Conservation (phyloP, 2,797 vertebrate species). For the Florisuga fusca region DNA sequence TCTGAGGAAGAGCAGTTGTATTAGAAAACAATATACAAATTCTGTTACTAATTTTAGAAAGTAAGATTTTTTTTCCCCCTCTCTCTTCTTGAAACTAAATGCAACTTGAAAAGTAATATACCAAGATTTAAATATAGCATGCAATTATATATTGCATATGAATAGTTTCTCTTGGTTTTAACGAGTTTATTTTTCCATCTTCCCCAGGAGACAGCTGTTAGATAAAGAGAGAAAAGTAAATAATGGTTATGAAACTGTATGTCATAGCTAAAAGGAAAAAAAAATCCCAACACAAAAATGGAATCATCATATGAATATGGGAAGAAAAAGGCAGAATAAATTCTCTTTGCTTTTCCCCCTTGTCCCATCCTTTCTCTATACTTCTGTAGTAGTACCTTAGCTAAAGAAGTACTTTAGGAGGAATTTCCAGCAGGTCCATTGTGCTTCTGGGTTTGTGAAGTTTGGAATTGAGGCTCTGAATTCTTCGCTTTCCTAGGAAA, state of each 20-base stretch:
- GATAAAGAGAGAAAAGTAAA: constrained; percentile 65
- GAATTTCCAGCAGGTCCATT: neutral
- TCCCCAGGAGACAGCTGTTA: constrained; percentile 59
- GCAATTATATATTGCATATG: constrained; percentile 32
- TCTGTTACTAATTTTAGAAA: constrained; percentile 61
- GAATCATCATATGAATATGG: neutral
- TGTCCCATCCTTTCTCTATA: neutral
- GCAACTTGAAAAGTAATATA: constrained; percentile 65
- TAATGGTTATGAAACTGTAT: constrained; percentile 45
- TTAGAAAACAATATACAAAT: constrained; percentile 58
- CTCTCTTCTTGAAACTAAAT: constrained; percentile 57
- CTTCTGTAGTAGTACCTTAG: neutral
- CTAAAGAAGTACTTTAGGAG: neutral
- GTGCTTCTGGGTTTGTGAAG: neutral
- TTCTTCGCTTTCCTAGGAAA: neutral
- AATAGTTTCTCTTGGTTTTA: constrained; percentile 48
- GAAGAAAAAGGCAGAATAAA: neutral
- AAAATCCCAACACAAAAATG: neutral
- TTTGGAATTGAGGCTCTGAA: neutral
- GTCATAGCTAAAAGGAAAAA: neutral
- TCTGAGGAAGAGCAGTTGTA: constrained; percentile 9
- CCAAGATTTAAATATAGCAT: constrained; percentile 49
- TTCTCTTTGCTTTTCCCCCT: neutral
- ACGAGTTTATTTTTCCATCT: constrained; percentile 44
- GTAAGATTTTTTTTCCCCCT: neutral